These are phyloP conservation scores for Atractosteus spatula DNA, from an alignment of 2,113 vertebrate species.

Conservation along the genomic window DNA sequence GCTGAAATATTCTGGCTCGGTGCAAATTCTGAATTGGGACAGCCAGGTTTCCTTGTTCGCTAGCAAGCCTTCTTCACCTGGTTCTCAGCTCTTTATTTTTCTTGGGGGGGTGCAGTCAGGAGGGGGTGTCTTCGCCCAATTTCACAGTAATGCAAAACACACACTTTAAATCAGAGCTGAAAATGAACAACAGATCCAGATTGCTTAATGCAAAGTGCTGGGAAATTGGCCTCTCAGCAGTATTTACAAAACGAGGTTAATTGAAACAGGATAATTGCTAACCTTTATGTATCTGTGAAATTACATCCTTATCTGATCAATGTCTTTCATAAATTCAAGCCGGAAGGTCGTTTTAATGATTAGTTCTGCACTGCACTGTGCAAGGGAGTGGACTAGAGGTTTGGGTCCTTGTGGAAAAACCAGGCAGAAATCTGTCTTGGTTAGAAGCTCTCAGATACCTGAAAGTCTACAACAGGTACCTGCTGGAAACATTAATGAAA, in stretches of 20 bases:
- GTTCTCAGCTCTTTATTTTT: not conserved
- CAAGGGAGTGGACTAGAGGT: constrained; percentile 19
- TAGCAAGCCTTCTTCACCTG: too few relatives aligned
- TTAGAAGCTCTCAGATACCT: too few relatives aligned
- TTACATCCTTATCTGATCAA: constrained; percentile 70
- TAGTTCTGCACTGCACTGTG: constrained; percentile 36
- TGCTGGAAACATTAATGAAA: too few relatives aligned
- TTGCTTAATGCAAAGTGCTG: constrained; percentile 44
- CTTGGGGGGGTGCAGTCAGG: constrained; percentile 27
- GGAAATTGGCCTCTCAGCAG: constrained; percentile 63
- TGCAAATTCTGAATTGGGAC: not conserved
- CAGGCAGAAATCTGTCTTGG: too few relatives aligned
- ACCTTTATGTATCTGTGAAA: constrained; percentile 64
- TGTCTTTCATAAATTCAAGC: constrained; percentile 67
- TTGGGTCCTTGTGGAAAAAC: constrained; percentile 40
- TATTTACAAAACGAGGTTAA: constrained; percentile 67
- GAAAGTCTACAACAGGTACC: too few relatives aligned
- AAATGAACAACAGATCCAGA: constrained; percentile 40
- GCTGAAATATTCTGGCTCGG: not conserved
- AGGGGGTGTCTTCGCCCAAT: constrained; percentile 7
- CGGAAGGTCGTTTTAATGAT: constrained; percentile 62
- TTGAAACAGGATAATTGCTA: constrained; percentile 69
- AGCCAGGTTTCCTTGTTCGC: too few relatives aligned
- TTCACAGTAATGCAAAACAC: constrained; percentile 36
- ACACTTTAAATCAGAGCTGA: constrained; percentile 41